Percentiles rank a stretch among this genome's conserved stretches.
phyloP scores from a whole-genome alignment of 35 echinoderm and acorn worm species.

The Stichopus chloronotus region DNA sequence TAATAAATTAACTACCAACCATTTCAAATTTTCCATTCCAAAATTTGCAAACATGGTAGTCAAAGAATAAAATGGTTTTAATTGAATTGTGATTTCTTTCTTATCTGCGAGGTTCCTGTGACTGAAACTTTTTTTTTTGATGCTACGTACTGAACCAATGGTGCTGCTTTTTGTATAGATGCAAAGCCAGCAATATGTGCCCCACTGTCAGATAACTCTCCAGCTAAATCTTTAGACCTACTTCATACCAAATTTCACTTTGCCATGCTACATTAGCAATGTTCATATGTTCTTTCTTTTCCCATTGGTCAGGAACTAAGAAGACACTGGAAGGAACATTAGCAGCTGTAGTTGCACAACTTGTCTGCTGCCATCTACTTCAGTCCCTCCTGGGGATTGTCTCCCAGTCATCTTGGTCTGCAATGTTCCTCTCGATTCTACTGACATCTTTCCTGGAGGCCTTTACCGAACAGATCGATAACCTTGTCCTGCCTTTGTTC shows the following conservation, averaged over 20 bases:
- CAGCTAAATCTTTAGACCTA: too few species aligned
- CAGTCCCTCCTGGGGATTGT: constrained; percentile 51
- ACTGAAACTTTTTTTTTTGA: too few species aligned
- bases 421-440: constrained; percentile 52
- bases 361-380: constrained; percentile 72
- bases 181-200: too few species aligned
- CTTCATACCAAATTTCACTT: not conserved
- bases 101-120: too few species aligned
- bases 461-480: constrained; percentile 95
- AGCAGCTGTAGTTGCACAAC: constrained; percentile 75
- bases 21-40: too few species aligned
- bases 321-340: constrained; percentile 91
- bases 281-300: not conserved
- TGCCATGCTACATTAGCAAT: not conserved
- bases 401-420: not conserved
- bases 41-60: too few species aligned
- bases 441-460: constrained; percentile 90
- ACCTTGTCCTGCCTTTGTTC: constrained; percentile 86
- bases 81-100: too few species aligned
- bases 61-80: too few species aligned
- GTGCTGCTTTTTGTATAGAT: too few species aligned
- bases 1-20: too few species aligned
- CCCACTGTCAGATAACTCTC: too few species aligned
- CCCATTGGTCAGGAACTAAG: constrained; percentile 62
- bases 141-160: too few species aligned